A percentile compares a stretch with the other conserved stretches of the same genome.
These are phyloP conservation scores for Pseudochirops corinnae DNA, from an alignment of 2,797 vertebrate species.

Conservation along the genomic window DNA sequence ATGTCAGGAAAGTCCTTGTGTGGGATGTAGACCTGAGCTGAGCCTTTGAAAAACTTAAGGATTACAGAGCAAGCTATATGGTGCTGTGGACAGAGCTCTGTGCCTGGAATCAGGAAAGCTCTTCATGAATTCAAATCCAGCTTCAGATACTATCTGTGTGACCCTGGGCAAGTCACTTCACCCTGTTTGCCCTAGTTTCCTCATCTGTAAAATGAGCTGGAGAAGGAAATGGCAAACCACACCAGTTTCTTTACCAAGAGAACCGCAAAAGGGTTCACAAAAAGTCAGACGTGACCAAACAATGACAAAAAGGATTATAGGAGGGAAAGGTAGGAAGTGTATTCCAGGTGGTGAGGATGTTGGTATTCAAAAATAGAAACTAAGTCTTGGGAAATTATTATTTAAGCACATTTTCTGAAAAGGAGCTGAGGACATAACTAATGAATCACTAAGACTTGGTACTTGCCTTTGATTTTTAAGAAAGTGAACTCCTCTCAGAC, in stretches of 20 bases:
- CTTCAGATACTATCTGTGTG: not conserved
- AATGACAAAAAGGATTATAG: not conserved
- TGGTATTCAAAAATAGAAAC: conserved; percentile 18
- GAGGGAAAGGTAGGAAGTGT: not conserved
- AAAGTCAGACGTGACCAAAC: not conserved
- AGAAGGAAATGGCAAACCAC: not conserved
- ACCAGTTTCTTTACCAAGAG: not conserved
- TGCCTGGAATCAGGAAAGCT: not conserved
- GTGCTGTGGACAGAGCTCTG: not conserved
- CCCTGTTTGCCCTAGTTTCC: not conserved
- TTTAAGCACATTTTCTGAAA: conserved; percentile 46
- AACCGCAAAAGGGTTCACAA: not conserved
- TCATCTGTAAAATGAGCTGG: not conserved
- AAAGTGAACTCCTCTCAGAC: conserved; percentile 28
- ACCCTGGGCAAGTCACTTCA: not conserved
- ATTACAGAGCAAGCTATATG: not conserved
- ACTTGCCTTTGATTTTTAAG: conserved; percentile 8
- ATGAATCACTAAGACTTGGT: not conserved
- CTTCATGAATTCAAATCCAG: not conserved
- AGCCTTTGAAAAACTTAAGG: not conserved
- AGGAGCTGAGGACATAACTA: conserved; percentile 12
- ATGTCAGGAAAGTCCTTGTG: not conserved
- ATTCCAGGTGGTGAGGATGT: not conserved
- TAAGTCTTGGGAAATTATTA: conserved; percentile 48
- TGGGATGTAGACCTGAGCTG: not conserved